phyloP scores from a whole-genome alignment of 1,140 invertebrate genomes.

The Rhizoglyphus robini region DNA sequence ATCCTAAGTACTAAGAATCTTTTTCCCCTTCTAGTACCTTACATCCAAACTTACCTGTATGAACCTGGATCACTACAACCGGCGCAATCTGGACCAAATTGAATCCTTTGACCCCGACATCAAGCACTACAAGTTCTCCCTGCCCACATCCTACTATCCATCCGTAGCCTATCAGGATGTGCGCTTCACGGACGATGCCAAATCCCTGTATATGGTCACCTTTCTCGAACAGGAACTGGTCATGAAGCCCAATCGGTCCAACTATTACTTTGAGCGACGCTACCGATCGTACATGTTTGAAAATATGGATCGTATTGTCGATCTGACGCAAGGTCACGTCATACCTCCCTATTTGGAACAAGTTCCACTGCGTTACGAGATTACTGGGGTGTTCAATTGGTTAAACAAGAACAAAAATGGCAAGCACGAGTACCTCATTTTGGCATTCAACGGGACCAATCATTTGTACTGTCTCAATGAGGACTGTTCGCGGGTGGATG shows the following conservation, averaged over 20 bases:
- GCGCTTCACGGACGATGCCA: not conserved
- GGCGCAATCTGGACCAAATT: too few species aligned
- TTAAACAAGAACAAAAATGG: not conserved
- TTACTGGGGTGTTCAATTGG: slow-evolving; percentile 3
- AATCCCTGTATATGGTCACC: not conserved
- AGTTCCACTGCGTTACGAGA: not conserved
- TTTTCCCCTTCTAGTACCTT: too few species aligned
- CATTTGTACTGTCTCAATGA: slow-evolving; percentile 4
- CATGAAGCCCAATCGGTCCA: not conserved
- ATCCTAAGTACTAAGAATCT: not conserved
- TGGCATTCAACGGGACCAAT: slow-evolving; percentile 8
- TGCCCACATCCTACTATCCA: not conserved
- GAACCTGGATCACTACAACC: too few species aligned
- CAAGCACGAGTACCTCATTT: not conserved
- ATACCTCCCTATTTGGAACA: not conserved
- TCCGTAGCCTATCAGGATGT: not conserved
- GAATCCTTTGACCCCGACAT: not conserved
- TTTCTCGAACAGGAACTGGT: not conserved
- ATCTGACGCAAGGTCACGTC: not conserved
- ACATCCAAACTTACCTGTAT: too few species aligned
- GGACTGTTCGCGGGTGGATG: not conserved
- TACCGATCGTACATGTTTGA: not conserved
- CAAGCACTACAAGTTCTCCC: not conserved
- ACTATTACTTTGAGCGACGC: not conserved
- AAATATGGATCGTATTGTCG: not conserved